Base-by-base conservation (phyloP, 2,888 invertebrate genomes). In the Magallana nippona region DNA sequence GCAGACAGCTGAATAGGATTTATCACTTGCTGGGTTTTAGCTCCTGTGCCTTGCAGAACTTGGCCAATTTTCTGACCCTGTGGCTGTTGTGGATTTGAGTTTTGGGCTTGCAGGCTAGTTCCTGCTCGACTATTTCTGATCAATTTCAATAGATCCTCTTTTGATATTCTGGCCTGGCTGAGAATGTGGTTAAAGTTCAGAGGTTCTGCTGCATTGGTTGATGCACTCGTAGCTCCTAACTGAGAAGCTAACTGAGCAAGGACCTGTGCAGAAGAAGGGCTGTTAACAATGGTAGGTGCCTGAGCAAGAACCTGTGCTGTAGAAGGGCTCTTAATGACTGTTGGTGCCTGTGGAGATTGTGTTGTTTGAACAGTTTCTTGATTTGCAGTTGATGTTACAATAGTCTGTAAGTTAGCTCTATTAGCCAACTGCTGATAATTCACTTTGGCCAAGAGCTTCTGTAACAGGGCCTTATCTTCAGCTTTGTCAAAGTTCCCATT, bases 401-500 rank as follows among this genome's bases (percentile, higher is more conserved):
- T 17, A 57, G 80, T 19, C 44, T 19, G 55, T 15, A 22, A 81
- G 58, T 15, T 82, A 58, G 27, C 56, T 78, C 57, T 17, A 57
- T 82, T 5, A 32, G 82, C 27, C 82, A 82, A 32, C 27, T 71
- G 71, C 27, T 27, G 71, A 27, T 71, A 71, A 32, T 27, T 32
- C 22, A 11, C 71, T 32, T 71, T 71, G 27, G 71, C 22, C 71
- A 71, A 71, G 27, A 71, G 27, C 32, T 32, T 71, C 17, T 71
- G 27, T 13, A 27, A 22, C 13, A 71, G 32, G 27, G 71, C 27
- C 22, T 71, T 71, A 1, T 22, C 27, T 15, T 71, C 71, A 2
- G 13, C 32, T 27, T 71, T 71, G 32, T 27, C 15, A 27, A 10
- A 13, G 5, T 22, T 71, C 22, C 71, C 27, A 11, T 13, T 27